Percentiles rank a stretch among this genome's conserved stretches.
Evolutionary conservation across 2,888 invertebrate genomes (phyloP).

Genomic region (Caenorhabditis virilis): DNA sequence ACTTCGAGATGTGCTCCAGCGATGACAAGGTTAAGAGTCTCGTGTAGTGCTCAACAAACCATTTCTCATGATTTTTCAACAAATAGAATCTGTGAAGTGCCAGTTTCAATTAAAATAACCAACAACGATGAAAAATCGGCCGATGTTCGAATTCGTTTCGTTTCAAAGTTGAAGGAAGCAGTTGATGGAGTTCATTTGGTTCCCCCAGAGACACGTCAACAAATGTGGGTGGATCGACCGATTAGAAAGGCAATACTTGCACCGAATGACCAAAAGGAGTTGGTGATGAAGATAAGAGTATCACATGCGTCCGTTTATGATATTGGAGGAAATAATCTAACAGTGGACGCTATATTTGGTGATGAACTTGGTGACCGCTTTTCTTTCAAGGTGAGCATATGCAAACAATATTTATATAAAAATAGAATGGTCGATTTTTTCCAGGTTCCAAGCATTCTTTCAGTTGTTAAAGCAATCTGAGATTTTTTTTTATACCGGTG

Average conservation of each 20-base stretch:
- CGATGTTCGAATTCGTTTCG: constrained; percentile 7
- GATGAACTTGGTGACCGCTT: too few relatives aligned
- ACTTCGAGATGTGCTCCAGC: too few relatives aligned
- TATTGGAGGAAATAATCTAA: constrained; percentile 22
- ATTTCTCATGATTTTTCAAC: constrained; percentile 22
- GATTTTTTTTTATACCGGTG: not conserved
- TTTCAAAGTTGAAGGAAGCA: constrained; percentile 18
- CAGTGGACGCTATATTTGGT: constrained; percentile 27
- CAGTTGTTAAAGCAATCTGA: constrained; percentile 23
- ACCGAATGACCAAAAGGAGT: not conserved
- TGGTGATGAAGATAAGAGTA: constrained; percentile 12
- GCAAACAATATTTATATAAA: not conserved
- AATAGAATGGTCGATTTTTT: not conserved
- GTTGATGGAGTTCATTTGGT: constrained; percentile 28
- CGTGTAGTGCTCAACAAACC: constrained; percentile 4
- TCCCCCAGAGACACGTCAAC: constrained; percentile 37
- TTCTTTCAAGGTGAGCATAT: constrained; percentile 12
- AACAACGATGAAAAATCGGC: constrained; percentile 13
- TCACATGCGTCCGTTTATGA: constrained; percentile 36
- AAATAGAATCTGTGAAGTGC: constrained; percentile 17
- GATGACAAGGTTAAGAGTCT: constrained; percentile 8
- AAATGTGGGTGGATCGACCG: constrained; percentile 41
- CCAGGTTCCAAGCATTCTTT: constrained; percentile 38
- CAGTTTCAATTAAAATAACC: constrained; percentile 9
- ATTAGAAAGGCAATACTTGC: constrained; percentile 2